Evolutionary conservation across 2,113 vertebrate genomes (phyloP).

Genomic region (Bos taurus): DNA sequence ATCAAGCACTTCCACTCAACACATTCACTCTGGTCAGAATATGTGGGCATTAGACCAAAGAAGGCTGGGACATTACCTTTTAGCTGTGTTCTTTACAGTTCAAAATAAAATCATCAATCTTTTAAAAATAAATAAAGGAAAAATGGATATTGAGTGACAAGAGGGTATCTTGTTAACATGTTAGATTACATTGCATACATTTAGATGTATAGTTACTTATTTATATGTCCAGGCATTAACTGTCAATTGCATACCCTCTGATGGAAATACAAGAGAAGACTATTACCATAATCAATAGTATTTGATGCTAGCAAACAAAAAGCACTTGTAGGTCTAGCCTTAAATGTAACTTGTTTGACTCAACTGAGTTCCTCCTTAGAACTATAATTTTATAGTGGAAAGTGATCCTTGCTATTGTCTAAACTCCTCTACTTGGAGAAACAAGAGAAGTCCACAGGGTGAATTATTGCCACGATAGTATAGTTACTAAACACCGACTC

Average conservation of each 20-base stretch:
- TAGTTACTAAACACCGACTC: background rate
- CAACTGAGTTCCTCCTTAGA: background rate
- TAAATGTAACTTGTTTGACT: background rate
- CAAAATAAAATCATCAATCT: background rate
- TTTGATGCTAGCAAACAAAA: background rate
- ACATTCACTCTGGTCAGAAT: background rate
- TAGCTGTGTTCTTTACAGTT: background rate
- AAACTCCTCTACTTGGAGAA: background rate
- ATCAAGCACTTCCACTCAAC: background rate
- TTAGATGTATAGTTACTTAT: background rate
- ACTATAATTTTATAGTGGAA: background rate
- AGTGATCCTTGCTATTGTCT: background rate
- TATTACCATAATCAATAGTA: background rate
- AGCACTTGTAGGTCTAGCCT: background rate
- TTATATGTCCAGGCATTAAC: background rate
- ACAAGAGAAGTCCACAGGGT: background rate
- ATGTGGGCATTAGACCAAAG: background rate
- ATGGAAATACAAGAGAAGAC: background rate
- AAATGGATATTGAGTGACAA: background rate
- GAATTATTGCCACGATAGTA: background rate
- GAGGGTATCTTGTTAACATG: background rate
- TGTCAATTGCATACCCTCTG: background rate
- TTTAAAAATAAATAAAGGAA: background rate
- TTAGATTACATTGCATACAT: background rate
- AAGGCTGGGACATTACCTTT: background rate